Conservation (phyloP, 2,888 invertebrate genomes). For the Lepidocyrtinus sp. region DNA sequence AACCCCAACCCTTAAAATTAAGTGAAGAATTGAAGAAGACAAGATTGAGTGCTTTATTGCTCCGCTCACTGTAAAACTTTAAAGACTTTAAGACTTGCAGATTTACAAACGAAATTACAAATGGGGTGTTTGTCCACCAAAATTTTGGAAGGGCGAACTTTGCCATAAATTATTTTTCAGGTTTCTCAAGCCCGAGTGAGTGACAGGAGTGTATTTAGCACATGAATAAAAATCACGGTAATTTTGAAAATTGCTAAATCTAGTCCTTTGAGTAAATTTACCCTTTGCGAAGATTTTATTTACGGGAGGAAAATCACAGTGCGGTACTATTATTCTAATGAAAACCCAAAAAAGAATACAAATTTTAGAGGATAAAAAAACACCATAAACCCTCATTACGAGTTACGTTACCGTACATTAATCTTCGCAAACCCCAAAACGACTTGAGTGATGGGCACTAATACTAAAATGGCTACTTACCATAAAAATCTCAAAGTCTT, state of each 20-base stretch:
- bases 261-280: too few species aligned
- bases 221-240: neutral
- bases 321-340: too few species aligned
- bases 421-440: neutral
- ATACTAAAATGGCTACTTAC: too few species aligned
- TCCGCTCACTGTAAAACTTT: too few species aligned
- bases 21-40: neutral
- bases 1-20: too few species aligned
- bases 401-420: neutral
- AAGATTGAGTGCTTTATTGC: neutral
- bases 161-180: neutral
- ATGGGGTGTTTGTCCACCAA: neutral
- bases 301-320: too few species aligned
- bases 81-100: too few species aligned
- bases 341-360: too few species aligned
- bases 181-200: neutral
- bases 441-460: too few species aligned
- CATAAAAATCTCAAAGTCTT: neutral
- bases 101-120: neutral
- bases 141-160: neutral
- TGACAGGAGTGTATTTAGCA: neutral
- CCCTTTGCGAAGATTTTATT: too few species aligned
- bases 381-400: neutral
- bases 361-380: too few species aligned
- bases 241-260: neutral